Conservation (phyloP, 2,797 vertebrate genomes). For the Phataginus tricuspis region DNA sequence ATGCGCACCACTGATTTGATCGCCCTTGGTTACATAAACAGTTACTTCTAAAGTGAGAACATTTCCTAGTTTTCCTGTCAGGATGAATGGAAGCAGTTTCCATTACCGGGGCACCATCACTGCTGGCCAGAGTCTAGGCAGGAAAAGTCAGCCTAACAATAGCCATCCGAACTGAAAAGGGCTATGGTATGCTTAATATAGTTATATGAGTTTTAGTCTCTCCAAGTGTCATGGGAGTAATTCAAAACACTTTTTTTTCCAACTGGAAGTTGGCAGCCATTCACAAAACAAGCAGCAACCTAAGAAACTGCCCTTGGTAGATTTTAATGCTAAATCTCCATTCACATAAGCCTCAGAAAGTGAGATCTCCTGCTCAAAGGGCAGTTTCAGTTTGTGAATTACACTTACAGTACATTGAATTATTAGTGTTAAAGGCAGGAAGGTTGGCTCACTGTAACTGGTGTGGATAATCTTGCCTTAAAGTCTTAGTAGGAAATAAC, state of each 20-base stretch:
- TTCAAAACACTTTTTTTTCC: slow-evolving; percentile 69
- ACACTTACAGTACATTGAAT: neutral
- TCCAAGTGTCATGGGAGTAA: slow-evolving; percentile 79
- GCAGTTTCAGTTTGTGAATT: slow-evolving; percentile 59
- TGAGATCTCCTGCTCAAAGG: slow-evolving; percentile 79
- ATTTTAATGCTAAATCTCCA: slow-evolving; percentile 81
- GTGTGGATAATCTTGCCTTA: neutral
- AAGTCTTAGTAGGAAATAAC: neutral
- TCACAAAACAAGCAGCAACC: slow-evolving; percentile 80
- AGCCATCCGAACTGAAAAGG: slow-evolving; percentile 59
- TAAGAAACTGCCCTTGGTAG: slow-evolving; percentile 82
- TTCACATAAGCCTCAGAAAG: slow-evolving; percentile 80
- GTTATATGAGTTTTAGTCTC: slow-evolving; percentile 73
- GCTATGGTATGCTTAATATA: slow-evolving; percentile 43
- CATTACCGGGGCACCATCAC: slow-evolving; percentile 61
- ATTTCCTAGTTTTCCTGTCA: slow-evolving; percentile 65
- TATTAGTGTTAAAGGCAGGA: neutral
- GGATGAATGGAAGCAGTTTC: slow-evolving; percentile 64
- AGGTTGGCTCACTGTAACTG: neutral
- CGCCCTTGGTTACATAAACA: slow-evolving; percentile 69
- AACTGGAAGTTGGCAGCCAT: slow-evolving; percentile 81
- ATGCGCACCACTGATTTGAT: slow-evolving; percentile 70
- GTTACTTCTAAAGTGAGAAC: slow-evolving; percentile 74
- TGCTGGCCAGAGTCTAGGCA: neutral
- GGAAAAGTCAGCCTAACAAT: slow-evolving; percentile 48